These are phyloP conservation scores for Allygus modestus DNA, from an alignment of 2,888 invertebrate genomes.

Conservation along the genomic window DNA sequence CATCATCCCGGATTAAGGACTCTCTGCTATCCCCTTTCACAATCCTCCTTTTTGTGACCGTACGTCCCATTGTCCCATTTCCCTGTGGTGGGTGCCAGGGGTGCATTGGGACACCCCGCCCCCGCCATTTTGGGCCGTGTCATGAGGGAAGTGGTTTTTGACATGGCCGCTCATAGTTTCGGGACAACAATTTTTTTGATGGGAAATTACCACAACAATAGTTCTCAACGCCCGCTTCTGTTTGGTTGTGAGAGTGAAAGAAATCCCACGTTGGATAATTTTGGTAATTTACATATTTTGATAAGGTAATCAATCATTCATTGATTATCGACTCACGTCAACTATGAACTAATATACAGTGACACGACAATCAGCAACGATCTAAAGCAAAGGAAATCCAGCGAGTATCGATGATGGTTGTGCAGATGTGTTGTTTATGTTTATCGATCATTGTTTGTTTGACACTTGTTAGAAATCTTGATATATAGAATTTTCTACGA, in stretches of 20 bases:
- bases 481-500: too few relatives aligned
- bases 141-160: conserved; percentile 8
- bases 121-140: conserved; percentile 44
- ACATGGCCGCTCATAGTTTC: conserved; percentile 49
- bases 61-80: not conserved
- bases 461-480: too few relatives aligned
- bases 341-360: too few relatives aligned
- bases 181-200: not conserved
- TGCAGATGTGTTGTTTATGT: too few relatives aligned
- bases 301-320: too few relatives aligned
- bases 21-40: conserved; percentile 16
- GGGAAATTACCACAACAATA: conserved; percentile 2
- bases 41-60: conserved; percentile 36
- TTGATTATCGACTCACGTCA: too few relatives aligned
- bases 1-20: conserved; percentile 55
- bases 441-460: too few relatives aligned
- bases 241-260: not conserved
- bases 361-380: too few relatives aligned
- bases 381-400: too few relatives aligned
- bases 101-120: conserved; percentile 14
- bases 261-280: too few relatives aligned
- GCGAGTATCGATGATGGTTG: too few relatives aligned
- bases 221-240: not conserved
- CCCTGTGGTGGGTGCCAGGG: not conserved
- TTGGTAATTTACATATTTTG: too few relatives aligned